Evolutionary conservation across 2,797 vertebrate species (phyloP).

Genomic region (Rhinichthys osculus): DNA sequence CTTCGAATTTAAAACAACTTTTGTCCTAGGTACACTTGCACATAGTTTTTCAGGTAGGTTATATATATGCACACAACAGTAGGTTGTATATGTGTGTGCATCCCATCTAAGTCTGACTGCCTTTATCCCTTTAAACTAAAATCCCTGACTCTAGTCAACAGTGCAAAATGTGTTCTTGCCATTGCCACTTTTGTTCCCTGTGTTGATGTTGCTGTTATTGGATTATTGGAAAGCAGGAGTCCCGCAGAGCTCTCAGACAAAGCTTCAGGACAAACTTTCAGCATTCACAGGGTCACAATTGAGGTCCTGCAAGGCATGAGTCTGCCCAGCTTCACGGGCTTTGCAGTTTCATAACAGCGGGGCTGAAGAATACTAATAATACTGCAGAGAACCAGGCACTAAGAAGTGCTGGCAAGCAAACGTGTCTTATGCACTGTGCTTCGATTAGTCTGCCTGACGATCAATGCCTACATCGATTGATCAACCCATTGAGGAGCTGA

Average conservation of each 20-base stretch:
- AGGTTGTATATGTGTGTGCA: too few species aligned
- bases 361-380: conserved; percentile 49
- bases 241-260: conserved; percentile 32
- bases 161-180: conserved; percentile 10
- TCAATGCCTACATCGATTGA: neutral
- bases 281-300: conserved; percentile 39
- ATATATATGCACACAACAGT: too few species aligned
- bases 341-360: conserved; percentile 41
- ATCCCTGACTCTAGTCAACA: neutral
- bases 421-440: neutral
- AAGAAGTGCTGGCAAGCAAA: neutral
- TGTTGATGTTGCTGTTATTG: conserved; percentile 36
- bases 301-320: conserved; percentile 34
- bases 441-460: conserved; percentile 19
- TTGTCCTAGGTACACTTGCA: too few species aligned
- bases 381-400: neutral
- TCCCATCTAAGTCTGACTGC: neutral
- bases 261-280: conserved; percentile 31
- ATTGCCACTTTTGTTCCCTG: conserved; percentile 26
- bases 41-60: too few species aligned
- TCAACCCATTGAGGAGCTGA: neutral
- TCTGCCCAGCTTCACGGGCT: conserved; percentile 16
- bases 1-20: too few species aligned
- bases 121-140: conserved; percentile 9
- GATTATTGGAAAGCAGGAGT: conserved; percentile 24